Evolutionary conservation across 2,797 vertebrate species (phyloP), one percentile per base, ranked within the genome.

Genomic region (Eleutherodactylus coqui): DNA sequence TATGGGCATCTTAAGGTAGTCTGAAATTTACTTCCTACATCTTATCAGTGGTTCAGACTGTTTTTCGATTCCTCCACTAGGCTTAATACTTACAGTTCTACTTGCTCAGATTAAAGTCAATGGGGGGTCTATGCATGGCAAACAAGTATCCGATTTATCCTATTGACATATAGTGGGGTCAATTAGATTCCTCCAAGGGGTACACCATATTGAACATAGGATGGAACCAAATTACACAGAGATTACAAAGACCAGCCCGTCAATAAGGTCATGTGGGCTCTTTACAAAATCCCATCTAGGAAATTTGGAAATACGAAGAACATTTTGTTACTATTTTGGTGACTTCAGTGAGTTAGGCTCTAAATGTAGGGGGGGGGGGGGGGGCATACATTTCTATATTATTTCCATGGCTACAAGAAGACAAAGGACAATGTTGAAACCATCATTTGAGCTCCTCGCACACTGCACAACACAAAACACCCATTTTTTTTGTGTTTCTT

Each of bases 401-500:
- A 38, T n/a, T 69, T 70, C 67, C 8, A 24, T 11, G 9, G 38
- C 5, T 43, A 27, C 9, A 43, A n/a, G 27, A 72, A 11, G 67
- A 32, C 36, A 41, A 43, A 67, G 62, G 32, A 67, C 6, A 17
- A 43, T 72, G 21, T 41, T 72, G 1, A 17, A 45, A 21, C 1
- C 4, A 45, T 73, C 41, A 41, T 36, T 41, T 17, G 2, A 70
- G 11, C 13, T 73, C 4, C 24, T 27, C 13, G 8, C 13, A 73
- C 13, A 14, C 70, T n/a, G 5, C 41, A 45, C 16, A 41, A n/a
- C 38, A 72, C 21, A 72, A n/a, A 27, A 41, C 36, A 73, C 24
- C 70, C 24, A 76, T 36, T 51, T 21, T 34, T 34, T 51, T 34
- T 36, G 13, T 55, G 13, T 55, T n/a, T 83, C 70, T 83, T 83